Conservation (phyloP, 53 echinoderm and acorn worm genomes). For the Echinometra lucunter region DNA sequence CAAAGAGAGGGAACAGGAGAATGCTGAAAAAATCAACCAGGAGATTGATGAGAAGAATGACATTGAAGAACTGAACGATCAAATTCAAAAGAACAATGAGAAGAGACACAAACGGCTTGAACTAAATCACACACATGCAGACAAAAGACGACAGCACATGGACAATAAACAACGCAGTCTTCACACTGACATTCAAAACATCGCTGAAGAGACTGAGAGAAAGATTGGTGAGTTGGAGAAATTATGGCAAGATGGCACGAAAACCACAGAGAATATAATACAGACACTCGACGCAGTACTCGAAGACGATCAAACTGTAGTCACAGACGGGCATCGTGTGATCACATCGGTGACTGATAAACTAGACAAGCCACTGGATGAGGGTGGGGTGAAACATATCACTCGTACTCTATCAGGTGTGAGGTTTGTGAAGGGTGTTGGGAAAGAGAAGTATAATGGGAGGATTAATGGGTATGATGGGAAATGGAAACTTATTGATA, state of each 20-base stretch:
- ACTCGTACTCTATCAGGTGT: constrained; percentile 22
- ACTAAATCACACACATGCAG: background rate
- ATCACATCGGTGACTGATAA: no score
- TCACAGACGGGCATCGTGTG: no score
- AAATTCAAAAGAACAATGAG: background rate
- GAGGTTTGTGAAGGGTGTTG: constrained; percentile 20
- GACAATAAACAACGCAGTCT: no score
- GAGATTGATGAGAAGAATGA: constrained; percentile 10
- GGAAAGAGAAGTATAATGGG: constrained; percentile 38
- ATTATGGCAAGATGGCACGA: no score
- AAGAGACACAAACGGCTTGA: background rate
- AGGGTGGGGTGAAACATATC: no score
- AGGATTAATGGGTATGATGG: constrained; percentile 40
- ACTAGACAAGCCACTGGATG: no score
- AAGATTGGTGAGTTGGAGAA: no score
- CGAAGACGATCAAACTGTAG: no score
- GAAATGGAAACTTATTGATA: constrained; percentile 23
- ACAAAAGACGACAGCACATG: background rate
- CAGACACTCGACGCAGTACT: no score
- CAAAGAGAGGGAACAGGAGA: background rate
- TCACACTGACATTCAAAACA: no score
- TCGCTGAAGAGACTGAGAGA: no score
- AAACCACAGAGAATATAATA: no score
- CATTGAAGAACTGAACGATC: background rate
- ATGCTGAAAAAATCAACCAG: background rate